These are phyloP conservation scores for Spilogale gracilis DNA, from an alignment of 2,113 vertebrate species.

Conservation along the genomic window DNA sequence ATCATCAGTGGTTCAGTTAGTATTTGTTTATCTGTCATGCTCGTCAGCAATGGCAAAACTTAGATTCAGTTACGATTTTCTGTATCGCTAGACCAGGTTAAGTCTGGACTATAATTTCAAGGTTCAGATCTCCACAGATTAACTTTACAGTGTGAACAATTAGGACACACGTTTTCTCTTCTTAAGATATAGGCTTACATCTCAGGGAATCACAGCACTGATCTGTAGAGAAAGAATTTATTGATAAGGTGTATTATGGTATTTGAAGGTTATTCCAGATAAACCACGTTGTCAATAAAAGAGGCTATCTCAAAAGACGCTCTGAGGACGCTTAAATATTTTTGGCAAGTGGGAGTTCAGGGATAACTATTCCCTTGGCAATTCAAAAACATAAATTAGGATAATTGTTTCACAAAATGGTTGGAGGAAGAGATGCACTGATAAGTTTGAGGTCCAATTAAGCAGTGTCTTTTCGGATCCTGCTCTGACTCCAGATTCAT, in stretches of 20 bases:
- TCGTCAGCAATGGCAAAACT: conserved; percentile 34
- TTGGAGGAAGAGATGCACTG: conserved; percentile 40
- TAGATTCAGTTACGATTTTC: background rate
- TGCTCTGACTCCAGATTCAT: background rate
- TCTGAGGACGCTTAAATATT: background rate
- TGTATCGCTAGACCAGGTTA: background rate
- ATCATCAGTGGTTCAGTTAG: background rate
- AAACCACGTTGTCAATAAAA: background rate
- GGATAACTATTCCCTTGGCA: conserved; percentile 21
- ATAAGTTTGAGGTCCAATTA: conserved; percentile 58
- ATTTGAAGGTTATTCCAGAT: background rate
- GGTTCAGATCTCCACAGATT: conserved; percentile 26
- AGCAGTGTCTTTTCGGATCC: conserved; percentile 4
- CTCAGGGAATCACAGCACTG: background rate
- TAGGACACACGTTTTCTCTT: background rate
- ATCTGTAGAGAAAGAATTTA: background rate
- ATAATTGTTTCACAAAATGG: conserved; percentile 68
- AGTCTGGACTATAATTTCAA: background rate
- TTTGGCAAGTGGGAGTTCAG: conserved; percentile 44
- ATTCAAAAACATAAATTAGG: conserved; percentile 56
- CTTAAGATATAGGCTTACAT: background rate
- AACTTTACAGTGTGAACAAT: conserved; percentile 4
- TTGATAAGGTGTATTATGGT: background rate
- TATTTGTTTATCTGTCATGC: conserved; percentile 13
- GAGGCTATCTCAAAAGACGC: background rate